These are phyloP conservation scores for Pterobdella sp. DNA, from an alignment of 2,888 invertebrate species.

Conservation along the genomic window DNA sequence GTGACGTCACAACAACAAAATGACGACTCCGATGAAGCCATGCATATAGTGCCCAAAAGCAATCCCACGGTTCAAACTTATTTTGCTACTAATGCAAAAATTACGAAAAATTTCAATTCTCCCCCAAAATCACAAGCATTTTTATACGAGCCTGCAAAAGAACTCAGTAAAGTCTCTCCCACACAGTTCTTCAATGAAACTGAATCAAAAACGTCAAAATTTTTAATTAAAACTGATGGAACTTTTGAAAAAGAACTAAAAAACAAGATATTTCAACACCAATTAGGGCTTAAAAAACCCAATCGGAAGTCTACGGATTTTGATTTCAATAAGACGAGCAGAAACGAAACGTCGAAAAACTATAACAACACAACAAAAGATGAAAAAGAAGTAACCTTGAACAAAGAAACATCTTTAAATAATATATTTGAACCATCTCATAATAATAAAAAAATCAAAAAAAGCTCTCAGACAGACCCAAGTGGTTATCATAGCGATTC, in stretches of 20 bases:
- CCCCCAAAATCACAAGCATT: not conserved
- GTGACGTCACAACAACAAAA: not conserved
- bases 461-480: no score
- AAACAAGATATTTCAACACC: not conserved
- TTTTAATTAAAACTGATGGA: not conserved
- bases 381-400: no score
- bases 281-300: not conserved
- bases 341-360: no score
- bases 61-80: not conserved
- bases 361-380: no score
- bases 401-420: no score
- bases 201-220: not conserved
- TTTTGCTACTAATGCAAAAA: not conserved
- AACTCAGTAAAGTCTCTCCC: no score
- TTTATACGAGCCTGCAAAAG: not conserved
- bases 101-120: no score
- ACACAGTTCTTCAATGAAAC: not conserved
- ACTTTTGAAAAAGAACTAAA: not conserved
- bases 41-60: not conserved
- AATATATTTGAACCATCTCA: no score
- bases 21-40: not conserved
- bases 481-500: no score
- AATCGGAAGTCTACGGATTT: not conserved
- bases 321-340: no score
- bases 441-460: no score